Conservation (phyloP, 2,888 invertebrate genomes). For the Perizoma affinitatum region DNA sequence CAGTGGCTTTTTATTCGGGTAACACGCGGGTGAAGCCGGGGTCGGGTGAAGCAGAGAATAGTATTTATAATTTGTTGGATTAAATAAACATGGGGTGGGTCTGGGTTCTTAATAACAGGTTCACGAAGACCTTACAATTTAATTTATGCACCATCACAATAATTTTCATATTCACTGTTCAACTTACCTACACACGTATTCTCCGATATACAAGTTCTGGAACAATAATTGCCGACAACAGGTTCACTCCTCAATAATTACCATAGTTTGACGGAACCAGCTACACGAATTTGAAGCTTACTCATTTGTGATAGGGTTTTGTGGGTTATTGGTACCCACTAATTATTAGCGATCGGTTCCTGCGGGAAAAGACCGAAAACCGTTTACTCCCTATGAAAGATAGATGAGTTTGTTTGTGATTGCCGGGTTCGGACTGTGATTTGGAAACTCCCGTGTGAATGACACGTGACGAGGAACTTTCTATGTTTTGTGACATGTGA, state of each 20-base stretch:
- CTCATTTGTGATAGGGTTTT: constrained; percentile 38
- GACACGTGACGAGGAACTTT: constrained; percentile 30
- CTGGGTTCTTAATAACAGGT: background rate
- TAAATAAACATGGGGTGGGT: background rate
- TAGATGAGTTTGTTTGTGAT: constrained; percentile 75
- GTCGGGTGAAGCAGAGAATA: too few relatives aligned
- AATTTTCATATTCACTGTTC: constrained; percentile 50
- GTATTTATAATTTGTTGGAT: too few relatives aligned
- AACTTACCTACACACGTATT: constrained; percentile 41
- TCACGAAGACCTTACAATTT: constrained; percentile 9
- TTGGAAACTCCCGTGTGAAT: constrained; percentile 64
- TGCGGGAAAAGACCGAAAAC: constrained; percentile 74
- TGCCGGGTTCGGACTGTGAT: constrained; percentile 69
- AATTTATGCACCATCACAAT: constrained; percentile 26
- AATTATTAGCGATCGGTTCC: constrained; percentile 64
- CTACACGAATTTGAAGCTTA: constrained; percentile 43
- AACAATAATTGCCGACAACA: constrained; percentile 75
- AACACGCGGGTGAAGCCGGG: too few relatives aligned
- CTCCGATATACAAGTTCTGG: constrained; percentile 50
- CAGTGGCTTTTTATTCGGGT: too few relatives aligned
- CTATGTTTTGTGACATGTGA: constrained; percentile 30
- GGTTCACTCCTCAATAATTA: constrained; percentile 74
- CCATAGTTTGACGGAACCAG: constrained; percentile 31
- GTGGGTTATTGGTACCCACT: constrained; percentile 38
- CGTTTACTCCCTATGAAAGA: constrained; percentile 76